Evolutionary conservation across 1,140 invertebrate species (phyloP).

Genomic region (Homalodisca vitripennis): DNA sequence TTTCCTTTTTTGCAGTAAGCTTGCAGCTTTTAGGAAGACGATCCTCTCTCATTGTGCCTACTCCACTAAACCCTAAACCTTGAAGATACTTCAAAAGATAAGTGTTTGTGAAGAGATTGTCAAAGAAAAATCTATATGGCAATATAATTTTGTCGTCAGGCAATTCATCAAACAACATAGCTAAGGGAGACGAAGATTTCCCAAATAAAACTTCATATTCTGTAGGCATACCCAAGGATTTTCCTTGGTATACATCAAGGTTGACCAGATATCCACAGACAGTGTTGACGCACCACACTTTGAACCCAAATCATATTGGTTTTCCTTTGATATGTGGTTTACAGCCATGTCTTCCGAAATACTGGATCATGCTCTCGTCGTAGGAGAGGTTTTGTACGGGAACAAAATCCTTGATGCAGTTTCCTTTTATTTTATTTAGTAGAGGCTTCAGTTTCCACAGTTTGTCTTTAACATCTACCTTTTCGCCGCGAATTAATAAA

Average conservation of each 20-base stretch:
- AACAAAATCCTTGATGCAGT: conserved; percentile 38
- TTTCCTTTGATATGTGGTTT: conserved; percentile 43
- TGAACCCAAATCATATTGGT: conserved; percentile 41
- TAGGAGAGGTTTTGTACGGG: conserved; percentile 33
- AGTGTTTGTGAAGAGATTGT: conserved; percentile 43
- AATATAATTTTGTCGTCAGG: conserved; percentile 17
- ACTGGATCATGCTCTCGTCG: conserved; percentile 42
- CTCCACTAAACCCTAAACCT: conserved; percentile 33
- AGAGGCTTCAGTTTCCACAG: conserved; percentile 34
- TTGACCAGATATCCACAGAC: conserved; percentile 38
- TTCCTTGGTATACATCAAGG: conserved; percentile 44
- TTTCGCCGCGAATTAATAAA: too few relatives aligned
- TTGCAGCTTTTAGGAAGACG: conserved; percentile 36
- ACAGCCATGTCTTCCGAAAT: conserved; percentile 42
- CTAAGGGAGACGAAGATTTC: conserved; percentile 39
- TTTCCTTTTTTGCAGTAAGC: conserved; percentile 31
- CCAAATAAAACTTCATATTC: conserved; percentile 39
- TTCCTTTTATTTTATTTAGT: conserved; percentile 32
- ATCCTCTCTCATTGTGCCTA: conserved; percentile 41
- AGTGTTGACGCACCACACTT: conserved; percentile 37
- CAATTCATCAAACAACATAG: conserved; percentile 40
- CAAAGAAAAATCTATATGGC: conserved; percentile 39
- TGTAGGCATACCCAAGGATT: conserved; percentile 32
- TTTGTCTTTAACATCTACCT: conserved; percentile 33
- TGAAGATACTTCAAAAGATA: conserved; percentile 37